Conservation (phyloP, 1,140 invertebrate genomes). For the Arctopsyche grandis region DNA sequence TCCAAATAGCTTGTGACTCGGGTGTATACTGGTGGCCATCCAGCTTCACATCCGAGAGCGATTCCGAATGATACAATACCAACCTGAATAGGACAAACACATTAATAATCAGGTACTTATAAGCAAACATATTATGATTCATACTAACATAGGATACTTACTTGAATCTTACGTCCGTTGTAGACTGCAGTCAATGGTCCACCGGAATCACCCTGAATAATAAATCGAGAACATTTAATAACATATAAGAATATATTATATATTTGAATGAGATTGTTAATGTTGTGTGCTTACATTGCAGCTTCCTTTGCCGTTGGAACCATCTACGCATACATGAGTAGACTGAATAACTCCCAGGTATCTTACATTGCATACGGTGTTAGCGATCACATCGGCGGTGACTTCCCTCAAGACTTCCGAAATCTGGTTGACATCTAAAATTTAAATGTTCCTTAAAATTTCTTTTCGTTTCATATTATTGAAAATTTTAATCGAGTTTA, state of each 20-base stretch:
- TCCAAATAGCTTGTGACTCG: slow-evolving; percentile 67
- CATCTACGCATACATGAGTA: slow-evolving; percentile 65
- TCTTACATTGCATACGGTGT: slow-evolving; percentile 56
- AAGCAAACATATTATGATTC: background rate
- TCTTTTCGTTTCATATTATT: slow-evolving; percentile 3
- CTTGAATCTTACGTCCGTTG: slow-evolving; percentile 43
- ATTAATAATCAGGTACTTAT: background rate
- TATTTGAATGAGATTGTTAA: too few species aligned
- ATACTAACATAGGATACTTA: too few species aligned
- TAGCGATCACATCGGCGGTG: slow-evolving; percentile 55
- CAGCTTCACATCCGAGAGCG: slow-evolving; percentile 65
- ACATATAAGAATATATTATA: too few species aligned
- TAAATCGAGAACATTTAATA: slow-evolving; percentile 4
- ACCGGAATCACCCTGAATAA: slow-evolving; percentile 62
- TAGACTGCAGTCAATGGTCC: slow-evolving; percentile 61
- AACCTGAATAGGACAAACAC: slow-evolving; percentile 58
- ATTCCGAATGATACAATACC: slow-evolving; percentile 69
- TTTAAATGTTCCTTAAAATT: background rate
- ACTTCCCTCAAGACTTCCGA: slow-evolving; percentile 54
- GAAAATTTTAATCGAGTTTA: background rate
- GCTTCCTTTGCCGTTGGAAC: slow-evolving; percentile 57
- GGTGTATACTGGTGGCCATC: slow-evolving; percentile 67
- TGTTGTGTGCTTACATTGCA: slow-evolving; percentile 46
- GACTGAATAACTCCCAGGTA: slow-evolving; percentile 59
- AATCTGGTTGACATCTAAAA: slow-evolving; percentile 21